Evolutionary conservation across 2,888 invertebrate species (phyloP), one percentile per base, ranked within the genome.

Genomic region (Hypercompe scribonia): DNA sequence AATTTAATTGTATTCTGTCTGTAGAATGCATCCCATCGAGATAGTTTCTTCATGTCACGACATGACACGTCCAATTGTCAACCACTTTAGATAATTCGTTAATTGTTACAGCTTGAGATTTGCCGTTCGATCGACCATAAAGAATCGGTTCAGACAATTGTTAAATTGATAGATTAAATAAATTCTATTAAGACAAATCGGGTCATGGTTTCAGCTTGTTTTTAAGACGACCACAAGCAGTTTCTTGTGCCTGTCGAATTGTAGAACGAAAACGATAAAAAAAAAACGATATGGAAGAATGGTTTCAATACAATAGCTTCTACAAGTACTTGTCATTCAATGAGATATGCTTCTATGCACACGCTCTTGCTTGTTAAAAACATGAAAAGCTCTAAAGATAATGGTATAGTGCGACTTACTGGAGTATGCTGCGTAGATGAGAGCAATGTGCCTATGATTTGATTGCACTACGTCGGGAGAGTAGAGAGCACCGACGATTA

Each of bases 401-500:
- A 54, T 28, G 31, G 24, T 69, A 63, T 36, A 31, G 18, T 28
- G 42, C 42, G 67, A 92, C 94, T 93, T 88, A 96, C 96, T 95
- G 24, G 96, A 96, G 87, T 96, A 96, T 7, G 97, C 95, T 24
- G 97, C 96, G 91, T 97, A 97, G 90, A 97, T 96, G 77, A 97
- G 93, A 0, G 97, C 97, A 31, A 97, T 96, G 85, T 97, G 90
- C 92, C 94, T 88, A 91, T 96, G 85, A 91, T 96, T 87, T 87
- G 94, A 91, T 42, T 96, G 96, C 61, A 97, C 92, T n/a, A 96
- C 93, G 80, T 94, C 93, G 3, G 94, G 96, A 24, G 93, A 95
- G 85, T 96, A 96, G 54, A 97, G 95, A 1, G 97, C 97, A 71
- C 97, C 97, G 68, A 96, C 96, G 61, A 97, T 95, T 80, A 97